These are phyloP conservation scores for Zonitis immaculata DNA, from an alignment of 2,888 invertebrate species.

Conservation along the genomic window DNA sequence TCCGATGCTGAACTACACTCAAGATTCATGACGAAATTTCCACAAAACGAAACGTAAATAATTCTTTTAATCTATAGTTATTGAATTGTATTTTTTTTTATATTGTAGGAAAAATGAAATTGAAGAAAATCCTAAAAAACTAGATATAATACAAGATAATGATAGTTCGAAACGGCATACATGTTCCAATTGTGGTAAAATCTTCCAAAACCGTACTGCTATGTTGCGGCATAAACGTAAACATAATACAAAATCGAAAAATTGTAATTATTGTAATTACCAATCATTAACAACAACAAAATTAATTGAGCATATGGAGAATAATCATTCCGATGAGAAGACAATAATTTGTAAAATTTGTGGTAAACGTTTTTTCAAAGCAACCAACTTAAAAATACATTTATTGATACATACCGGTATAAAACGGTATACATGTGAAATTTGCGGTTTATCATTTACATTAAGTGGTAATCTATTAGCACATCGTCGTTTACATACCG, in stretches of 20 bases:
- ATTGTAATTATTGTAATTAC: constrained; percentile 23
- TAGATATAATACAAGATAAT: not conserved
- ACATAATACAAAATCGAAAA: constrained; percentile 19
- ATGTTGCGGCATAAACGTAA: constrained; percentile 25
- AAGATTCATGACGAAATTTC: not conserved
- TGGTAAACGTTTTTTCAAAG: constrained; percentile 28
- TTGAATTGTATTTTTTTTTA: not conserved
- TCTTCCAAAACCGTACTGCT: constrained; percentile 25
- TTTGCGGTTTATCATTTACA: constrained; percentile 31
- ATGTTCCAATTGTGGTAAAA: constrained; percentile 27
- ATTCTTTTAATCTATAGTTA: not conserved
- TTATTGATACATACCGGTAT: constrained; percentile 27
- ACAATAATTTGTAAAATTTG: constrained; percentile 26
- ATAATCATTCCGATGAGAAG: constrained; percentile 27
- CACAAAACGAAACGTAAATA: not conserved
- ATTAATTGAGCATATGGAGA: constrained; percentile 27
- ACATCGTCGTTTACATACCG: constrained; percentile 31
- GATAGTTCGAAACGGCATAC: constrained; percentile 13
- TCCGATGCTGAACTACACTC: constrained; percentile 17
- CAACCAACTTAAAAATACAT: constrained; percentile 27
- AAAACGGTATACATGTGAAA: constrained; percentile 30
- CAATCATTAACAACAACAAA: constrained; percentile 15
- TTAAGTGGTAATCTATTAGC: constrained; percentile 24
- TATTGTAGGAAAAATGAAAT: not conserved
- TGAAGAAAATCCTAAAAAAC: not conserved